phyloP scores from a whole-genome alignment of 2,113 vertebrate species.

The Elaphurus davidianus region DNA sequence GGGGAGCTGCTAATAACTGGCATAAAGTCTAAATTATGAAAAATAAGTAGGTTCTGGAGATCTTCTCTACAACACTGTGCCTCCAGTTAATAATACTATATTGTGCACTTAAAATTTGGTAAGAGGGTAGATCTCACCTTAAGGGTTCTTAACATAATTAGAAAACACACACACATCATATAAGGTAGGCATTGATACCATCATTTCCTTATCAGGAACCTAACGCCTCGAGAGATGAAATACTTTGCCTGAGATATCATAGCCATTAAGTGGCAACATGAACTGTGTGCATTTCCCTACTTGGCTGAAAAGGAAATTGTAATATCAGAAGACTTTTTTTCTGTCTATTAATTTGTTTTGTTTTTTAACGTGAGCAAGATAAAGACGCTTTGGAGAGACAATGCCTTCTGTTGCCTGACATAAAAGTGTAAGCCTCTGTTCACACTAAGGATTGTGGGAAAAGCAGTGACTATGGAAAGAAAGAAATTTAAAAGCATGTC shows the following conservation, averaged over 20 bases:
- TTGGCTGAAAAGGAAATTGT: background rate
- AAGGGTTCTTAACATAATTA: background rate
- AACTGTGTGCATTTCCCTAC: background rate
- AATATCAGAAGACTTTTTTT: background rate
- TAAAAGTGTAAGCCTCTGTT: background rate
- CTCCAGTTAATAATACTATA: background rate
- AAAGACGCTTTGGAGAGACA: background rate
- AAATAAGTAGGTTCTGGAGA: background rate
- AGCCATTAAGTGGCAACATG: background rate
- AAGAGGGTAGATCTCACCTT: background rate
- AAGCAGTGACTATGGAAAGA: background rate
- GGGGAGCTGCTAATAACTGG: background rate
- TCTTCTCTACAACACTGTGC: background rate
- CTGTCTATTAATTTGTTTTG: background rate
- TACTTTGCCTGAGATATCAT: background rate
- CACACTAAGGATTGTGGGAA: background rate
- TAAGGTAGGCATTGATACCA: background rate
- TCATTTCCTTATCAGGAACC: background rate
- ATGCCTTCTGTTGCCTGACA: background rate
- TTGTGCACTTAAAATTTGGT: background rate
- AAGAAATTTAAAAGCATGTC: background rate
- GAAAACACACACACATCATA: background rate
- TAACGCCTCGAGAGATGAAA: background rate
- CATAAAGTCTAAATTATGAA: background rate
- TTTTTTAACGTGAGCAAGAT: background rate